Evolutionary conservation across 1,140 invertebrate species (phyloP).

Genomic region (Drosophila baimaii): DNA sequence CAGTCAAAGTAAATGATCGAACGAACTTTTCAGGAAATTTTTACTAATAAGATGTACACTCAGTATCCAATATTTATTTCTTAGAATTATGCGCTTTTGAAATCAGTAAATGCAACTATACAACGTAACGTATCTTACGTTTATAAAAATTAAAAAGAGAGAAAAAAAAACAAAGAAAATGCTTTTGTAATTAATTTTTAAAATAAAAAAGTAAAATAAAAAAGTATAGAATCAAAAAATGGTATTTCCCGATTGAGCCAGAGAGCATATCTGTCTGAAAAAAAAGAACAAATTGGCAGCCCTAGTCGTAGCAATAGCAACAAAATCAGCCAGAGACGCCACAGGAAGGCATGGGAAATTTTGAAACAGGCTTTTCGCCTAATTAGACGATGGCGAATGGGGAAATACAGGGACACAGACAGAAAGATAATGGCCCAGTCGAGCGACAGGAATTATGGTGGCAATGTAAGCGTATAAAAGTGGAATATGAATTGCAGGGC

Average conservation of each 20-base stretch:
- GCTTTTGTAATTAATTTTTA: too few relatives aligned
- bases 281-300: conserved; percentile 6
- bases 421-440: conserved; percentile 42
- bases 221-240: neutral
- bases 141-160: too few relatives aligned
- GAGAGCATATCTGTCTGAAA: neutral
- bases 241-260: neutral
- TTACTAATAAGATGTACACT: too few relatives aligned
- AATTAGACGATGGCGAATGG: conserved; percentile 70
- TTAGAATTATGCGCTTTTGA: neutral
- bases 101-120: neutral
- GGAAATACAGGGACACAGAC: conserved; percentile 23
- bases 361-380: conserved; percentile 79
- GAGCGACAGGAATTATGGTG: conserved; percentile 66
- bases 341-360: conserved; percentile 61
- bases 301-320: conserved; percentile 3
- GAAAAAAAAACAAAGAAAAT: neutral
- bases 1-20: too few relatives aligned
- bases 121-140: neutral
- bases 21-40: too few relatives aligned
- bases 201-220: neutral
- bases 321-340: conserved; percentile 36
- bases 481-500: conserved; percentile 46
- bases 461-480: conserved; percentile 23
- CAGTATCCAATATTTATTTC: too few relatives aligned